Percentiles rank a stretch among this genome's conserved stretches.
These are phyloP conservation scores for Camponotus fellah DNA, from an alignment of 2,888 invertebrate species.

Conservation along the genomic window DNA sequence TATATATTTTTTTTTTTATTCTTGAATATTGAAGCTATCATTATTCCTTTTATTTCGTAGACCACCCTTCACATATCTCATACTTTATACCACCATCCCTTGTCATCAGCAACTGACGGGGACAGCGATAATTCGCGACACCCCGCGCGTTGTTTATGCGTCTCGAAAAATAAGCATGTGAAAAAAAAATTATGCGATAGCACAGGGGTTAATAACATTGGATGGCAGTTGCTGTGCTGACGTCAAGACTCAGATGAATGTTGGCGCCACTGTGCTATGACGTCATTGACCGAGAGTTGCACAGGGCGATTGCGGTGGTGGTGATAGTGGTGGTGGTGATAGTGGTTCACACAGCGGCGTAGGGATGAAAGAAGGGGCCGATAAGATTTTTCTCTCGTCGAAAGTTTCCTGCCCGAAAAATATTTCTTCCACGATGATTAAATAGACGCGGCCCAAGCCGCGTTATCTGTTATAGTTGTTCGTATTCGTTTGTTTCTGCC, in stretches of 20 bases:
- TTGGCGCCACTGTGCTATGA: slow-evolving; percentile 81
- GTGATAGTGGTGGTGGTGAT: not conserved
- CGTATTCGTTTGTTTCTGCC: slow-evolving; percentile 22
- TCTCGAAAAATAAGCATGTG: not conserved
- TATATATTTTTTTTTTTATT: not conserved
- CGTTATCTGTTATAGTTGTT: slow-evolving; percentile 11
- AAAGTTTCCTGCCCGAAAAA: slow-evolving; percentile 32
- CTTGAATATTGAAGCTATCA: not conserved
- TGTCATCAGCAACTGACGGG: slow-evolving; percentile 9
- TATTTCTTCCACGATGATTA: slow-evolving; percentile 10
- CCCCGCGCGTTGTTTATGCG: slow-evolving; percentile 12
- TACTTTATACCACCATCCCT: not conserved
- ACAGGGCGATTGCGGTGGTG: slow-evolving; percentile 64
- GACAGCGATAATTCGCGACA: slow-evolving; percentile 6
- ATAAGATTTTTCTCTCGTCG: slow-evolving; percentile 60
- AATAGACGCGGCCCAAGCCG: not conserved
- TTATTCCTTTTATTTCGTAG: slow-evolving; percentile 14
- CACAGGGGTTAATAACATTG: slow-evolving; percentile 23
- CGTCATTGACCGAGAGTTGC: slow-evolving; percentile 74
- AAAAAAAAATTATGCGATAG: slow-evolving; percentile 17
- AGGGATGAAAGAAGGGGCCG: slow-evolving; percentile 59
- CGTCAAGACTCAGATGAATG: slow-evolving; percentile 75
- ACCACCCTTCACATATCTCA: not conserved
- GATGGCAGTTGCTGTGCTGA: slow-evolving; percentile 66
- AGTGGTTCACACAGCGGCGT: slow-evolving; percentile 65